Conservation (phyloP, 2,113 vertebrate genomes). For the Gobiocypris rarus region DNA sequence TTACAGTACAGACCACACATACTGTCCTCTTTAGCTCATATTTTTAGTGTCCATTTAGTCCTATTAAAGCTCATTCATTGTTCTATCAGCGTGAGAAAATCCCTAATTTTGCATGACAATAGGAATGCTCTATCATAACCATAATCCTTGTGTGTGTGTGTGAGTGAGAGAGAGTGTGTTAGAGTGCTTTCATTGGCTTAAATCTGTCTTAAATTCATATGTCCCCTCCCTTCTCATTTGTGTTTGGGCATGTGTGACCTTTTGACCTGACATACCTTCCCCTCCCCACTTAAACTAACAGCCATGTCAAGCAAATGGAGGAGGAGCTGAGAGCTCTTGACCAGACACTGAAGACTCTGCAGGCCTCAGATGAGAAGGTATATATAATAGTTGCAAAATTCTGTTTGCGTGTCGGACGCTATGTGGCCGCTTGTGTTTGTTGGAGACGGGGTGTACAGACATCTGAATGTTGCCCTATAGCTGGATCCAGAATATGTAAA, state of each 20-base stretch:
- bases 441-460: not conserved
- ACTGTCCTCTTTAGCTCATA: not conserved
- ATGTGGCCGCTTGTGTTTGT: not conserved
- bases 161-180: not conserved
- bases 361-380: conserved; percentile 88
- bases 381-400: conserved; percentile 51
- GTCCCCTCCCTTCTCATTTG: conserved; percentile 11
- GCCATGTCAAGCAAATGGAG: conserved; percentile 81
- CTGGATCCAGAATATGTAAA: not conserved
- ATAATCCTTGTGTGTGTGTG: conserved; percentile 6
- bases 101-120: conserved; percentile 52
- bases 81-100: conserved; percentile 38
- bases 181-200: conserved; percentile 7
- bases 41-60: not conserved
- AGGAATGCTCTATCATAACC: conserved; percentile 41
- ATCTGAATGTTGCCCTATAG: not conserved
- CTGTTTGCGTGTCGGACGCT: conserved; percentile 15
- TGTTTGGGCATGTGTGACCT: conserved; percentile 64
- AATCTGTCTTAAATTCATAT: conserved; percentile 27
- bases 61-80: conserved; percentile 18
- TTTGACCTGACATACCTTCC: conserved; percentile 56
- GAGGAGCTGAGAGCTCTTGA: conserved; percentile 87
- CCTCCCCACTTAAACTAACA: conserved; percentile 74
- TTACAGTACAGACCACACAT: not conserved
- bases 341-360: conserved; percentile 86